Conservation (phyloP, 2,888 invertebrate species). For the Icerya purchasi region DNA sequence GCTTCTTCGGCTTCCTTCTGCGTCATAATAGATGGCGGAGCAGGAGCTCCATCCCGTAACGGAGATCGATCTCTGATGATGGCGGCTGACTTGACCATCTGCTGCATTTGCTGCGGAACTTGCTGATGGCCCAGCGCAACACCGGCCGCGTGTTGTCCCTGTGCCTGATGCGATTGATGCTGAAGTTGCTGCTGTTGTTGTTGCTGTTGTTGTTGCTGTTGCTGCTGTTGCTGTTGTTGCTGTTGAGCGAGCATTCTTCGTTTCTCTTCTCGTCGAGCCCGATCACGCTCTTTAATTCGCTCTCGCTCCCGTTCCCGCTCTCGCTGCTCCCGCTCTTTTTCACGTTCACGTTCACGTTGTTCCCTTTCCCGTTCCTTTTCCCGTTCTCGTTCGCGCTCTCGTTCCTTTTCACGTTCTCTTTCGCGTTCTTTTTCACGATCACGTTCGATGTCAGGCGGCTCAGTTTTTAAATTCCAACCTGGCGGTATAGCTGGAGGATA, state of each 20-base stretch:
- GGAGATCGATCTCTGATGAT: constrained; percentile 44
- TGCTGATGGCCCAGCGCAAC: constrained; percentile 22
- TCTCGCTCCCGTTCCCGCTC: constrained; percentile 25
- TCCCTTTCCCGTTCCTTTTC: constrained; percentile 30
- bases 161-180: constrained; percentile 24
- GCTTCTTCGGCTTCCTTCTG: constrained; percentile 19
- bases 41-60: constrained; percentile 45
- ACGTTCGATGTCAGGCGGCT: constrained; percentile 33
- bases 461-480: constrained; percentile 43
- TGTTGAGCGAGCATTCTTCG: constrained; percentile 29
- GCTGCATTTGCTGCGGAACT: constrained; percentile 7
- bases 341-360: constrained; percentile 25
- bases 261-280: constrained; percentile 26
- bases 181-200: constrained; percentile 13
- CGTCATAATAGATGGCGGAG: constrained; percentile 24
- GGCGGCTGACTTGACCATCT: not conserved
- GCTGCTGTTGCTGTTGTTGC: constrained; percentile 21
- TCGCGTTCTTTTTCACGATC: constrained; percentile 29
- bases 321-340: constrained; percentile 26
- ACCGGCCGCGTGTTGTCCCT: constrained; percentile 17
- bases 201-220: constrained; percentile 8
- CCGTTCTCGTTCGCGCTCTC: constrained; percentile 19
- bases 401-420: constrained; percentile 24
- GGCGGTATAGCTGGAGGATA: constrained; percentile 24
- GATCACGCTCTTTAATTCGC: constrained; percentile 18